Base-by-base conservation (phyloP, 2,113 vertebrate species). In the Paralichthys olivaceus region DNA sequence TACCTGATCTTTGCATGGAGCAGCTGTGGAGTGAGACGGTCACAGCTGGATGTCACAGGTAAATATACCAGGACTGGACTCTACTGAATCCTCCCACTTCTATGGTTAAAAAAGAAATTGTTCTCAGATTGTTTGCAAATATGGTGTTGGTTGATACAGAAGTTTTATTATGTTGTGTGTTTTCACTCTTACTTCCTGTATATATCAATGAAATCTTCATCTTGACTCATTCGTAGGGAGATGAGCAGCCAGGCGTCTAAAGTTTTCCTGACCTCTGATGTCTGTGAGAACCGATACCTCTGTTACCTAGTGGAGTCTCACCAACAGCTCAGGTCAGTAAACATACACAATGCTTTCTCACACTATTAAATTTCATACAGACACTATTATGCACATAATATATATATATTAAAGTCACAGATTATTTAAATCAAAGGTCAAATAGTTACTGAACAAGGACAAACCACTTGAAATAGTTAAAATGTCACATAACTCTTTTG, bases 231-330 rank as follows among this genome's bases (percentile, higher is more conserved):
- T 84, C 83, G 1, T 80, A 99, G 98, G 85, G 96, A 98, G 91
- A 97, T 96, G 93, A 98, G 95, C 89, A 96, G 96, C 85, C 97
- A 97, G 77, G 96, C 98, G 0, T 95, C 96, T 0, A 99, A 99
- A 93, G 96, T 98, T 19, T 99, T 99, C 84, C 94, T 98, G 90
- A 97, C 96, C 22, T 94, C 96, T 7, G 98, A 99, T 82, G 90
- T 99, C 6, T 99, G 97, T 88, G 97, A 98, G 61, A 98, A 97
- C 81, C 95, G 91, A 53, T 99, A 96, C 79, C 88, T 99, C 68
- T 99, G 98, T 81, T 98, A 98, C 86, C 87, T 99, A 55, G 96
- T 99, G 76, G 98, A 99, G 84, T 96, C 97, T 14, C 96, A 97
- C 82, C 95, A 98, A 53, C 97, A 99, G 76, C 95, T 99, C 77